Conservation (phyloP, 2,797 vertebrate genomes). For the Sebastes taczanowskii region DNA sequence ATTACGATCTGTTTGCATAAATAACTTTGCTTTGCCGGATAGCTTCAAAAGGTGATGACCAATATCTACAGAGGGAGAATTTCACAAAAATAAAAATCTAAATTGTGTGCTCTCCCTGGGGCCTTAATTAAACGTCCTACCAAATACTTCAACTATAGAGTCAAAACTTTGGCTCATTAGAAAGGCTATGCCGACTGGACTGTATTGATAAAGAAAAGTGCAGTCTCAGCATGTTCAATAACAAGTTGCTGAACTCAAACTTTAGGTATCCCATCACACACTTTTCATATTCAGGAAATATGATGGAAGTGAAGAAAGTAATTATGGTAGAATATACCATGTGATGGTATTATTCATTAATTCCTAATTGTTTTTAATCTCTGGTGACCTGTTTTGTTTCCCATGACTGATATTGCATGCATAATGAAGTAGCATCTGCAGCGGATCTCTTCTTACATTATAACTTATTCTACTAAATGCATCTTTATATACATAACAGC, state of each 20-base stretch:
- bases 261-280: slow-evolving; percentile 24
- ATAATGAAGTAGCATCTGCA: slow-evolving; percentile 1
- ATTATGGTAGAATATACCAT: neutral
- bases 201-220: slow-evolving; percentile 42
- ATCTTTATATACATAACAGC: neutral
- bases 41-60: neutral
- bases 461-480: neutral
- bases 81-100: neutral
- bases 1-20: neutral
- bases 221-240: slow-evolving; percentile 26
- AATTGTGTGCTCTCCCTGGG: slow-evolving; percentile 4
- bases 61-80: neutral
- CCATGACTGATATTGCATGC: neutral
- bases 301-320: neutral
- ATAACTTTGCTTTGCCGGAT: neutral
- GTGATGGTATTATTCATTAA: neutral
- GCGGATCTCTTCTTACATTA: neutral
- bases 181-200: slow-evolving; percentile 25
- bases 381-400: slow-evolving; percentile 3
- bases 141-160: slow-evolving; percentile 16
- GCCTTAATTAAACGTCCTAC: slow-evolving; percentile 36
- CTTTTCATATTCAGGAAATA: slow-evolving; percentile 18
- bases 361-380: neutral
- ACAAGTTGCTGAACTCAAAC: slow-evolving; percentile 23
- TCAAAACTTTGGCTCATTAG: slow-evolving; percentile 27